phyloP scores from a whole-genome alignment of 64 coral and sea anemone genomes.

The Actinia equina region DNA sequence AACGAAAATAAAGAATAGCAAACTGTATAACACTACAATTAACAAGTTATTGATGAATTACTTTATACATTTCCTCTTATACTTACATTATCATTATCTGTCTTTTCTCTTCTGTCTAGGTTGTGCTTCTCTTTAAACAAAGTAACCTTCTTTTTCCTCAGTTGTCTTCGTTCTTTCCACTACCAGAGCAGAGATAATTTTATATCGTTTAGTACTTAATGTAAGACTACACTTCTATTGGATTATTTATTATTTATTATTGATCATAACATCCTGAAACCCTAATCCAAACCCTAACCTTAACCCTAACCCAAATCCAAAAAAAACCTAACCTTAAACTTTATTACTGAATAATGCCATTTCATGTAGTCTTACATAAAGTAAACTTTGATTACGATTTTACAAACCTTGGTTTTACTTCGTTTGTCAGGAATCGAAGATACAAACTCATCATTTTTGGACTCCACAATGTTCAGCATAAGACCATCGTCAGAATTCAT shows the following conservation, averaged over 20 bases:
- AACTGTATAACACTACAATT: too few species aligned
- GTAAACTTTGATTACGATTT: too few species aligned
- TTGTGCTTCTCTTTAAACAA: not conserved
- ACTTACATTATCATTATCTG: not conserved
- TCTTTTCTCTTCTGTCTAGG: not conserved
- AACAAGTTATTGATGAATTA: too few species aligned
- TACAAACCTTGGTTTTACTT: not conserved
- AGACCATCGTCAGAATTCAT: conserved; percentile 35
- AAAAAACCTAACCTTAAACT: too few species aligned
- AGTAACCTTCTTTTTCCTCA: conserved; percentile 3
- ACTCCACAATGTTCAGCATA: conserved; percentile 15
- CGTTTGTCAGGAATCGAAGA: not conserved
- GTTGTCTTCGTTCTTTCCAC: conserved; percentile 53
- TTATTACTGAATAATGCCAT: too few species aligned
- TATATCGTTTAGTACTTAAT: not conserved
- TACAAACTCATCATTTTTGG: not conserved
- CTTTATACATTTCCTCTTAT: too few species aligned
- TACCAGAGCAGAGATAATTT: not conserved
- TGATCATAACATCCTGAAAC: too few species aligned
- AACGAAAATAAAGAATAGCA: not conserved
- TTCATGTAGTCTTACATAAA: too few species aligned
- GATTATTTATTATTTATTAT: too few species aligned
- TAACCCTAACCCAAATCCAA: too few species aligned
- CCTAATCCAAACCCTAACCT: too few species aligned
- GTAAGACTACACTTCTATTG: too few species aligned